phyloP scores from a whole-genome alignment of 2,797 vertebrate species.

The Paguma larvata region DNA sequence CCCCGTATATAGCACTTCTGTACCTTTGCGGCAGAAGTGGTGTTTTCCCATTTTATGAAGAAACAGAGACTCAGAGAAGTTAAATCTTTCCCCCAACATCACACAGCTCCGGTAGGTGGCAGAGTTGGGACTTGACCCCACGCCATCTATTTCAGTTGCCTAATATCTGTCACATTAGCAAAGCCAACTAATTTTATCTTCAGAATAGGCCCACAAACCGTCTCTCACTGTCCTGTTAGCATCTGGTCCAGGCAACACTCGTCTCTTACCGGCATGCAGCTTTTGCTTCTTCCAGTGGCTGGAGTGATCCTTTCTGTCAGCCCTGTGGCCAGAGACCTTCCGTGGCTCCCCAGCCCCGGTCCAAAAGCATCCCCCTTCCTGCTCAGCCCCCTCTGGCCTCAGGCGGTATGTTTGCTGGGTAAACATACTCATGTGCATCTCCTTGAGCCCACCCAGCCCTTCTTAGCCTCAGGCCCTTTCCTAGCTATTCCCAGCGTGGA shows the following conservation, averaged over 20 bases:
- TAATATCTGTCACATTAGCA: not conserved
- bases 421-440: not conserved
- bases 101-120: not conserved
- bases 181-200: not conserved
- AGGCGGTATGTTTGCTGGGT: not conserved
- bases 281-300: not conserved
- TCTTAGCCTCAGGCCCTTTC: not conserved
- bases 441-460: not conserved
- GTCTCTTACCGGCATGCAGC: not conserved
- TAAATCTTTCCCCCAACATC: not conserved
- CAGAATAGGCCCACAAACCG: not conserved
- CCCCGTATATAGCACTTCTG: not conserved
- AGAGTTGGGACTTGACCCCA: not conserved
- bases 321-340: not conserved
- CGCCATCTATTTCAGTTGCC: not conserved
- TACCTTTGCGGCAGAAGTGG: not conserved
- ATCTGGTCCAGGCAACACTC: not conserved
- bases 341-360: not conserved
- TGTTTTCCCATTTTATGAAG: not conserved
- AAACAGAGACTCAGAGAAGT: not conserved
- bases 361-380: no score
- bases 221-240: no score
- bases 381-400: rapidly evolving
- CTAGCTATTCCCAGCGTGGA: not conserved
- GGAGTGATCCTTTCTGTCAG: not conserved